These are phyloP conservation scores for Tadarida brasiliensis DNA, from an alignment of 2,797 vertebrate species.

Conservation along the genomic window DNA sequence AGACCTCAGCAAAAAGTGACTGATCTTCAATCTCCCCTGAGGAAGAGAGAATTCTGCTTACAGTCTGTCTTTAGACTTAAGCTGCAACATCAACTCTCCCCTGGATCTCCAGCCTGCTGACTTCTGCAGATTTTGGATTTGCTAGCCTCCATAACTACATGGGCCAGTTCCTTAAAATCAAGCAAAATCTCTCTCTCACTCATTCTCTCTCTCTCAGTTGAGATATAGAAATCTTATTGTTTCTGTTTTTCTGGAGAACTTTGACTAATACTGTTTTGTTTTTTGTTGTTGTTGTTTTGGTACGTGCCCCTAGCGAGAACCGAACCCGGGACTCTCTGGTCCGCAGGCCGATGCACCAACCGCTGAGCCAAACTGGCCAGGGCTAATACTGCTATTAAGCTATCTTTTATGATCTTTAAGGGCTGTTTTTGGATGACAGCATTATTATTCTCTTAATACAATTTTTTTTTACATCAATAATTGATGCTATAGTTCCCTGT, in stretches of 20 bases:
- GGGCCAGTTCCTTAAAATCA: neutral
- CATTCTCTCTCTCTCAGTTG: neutral
- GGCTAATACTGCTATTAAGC: neutral
- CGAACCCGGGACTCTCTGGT: no score
- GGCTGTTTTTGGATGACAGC: neutral
- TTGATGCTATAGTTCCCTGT: neutral
- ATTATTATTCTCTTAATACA: neutral
- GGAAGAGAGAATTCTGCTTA: neutral
- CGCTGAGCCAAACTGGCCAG: no score
- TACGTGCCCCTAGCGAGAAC: no score
- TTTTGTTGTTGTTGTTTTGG: no score
- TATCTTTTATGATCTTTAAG: neutral
- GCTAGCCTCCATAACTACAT: neutral
- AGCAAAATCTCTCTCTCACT: neutral
- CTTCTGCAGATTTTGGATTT: neutral
- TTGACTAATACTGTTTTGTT: neutral
- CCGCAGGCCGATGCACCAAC: no score
- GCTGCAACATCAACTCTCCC: neutral
- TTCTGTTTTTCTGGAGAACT: neutral
- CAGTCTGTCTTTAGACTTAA: neutral
- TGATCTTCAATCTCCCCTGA: neutral
- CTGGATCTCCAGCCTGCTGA: neutral
- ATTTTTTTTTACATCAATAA: neutral
- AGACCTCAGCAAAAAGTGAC: neutral
- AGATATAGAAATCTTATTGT: neutral